Evolutionary conservation across 1,140 invertebrate genomes (phyloP), one percentile per base, ranked within the genome.

Genomic region (Drosophila willistoni): DNA sequence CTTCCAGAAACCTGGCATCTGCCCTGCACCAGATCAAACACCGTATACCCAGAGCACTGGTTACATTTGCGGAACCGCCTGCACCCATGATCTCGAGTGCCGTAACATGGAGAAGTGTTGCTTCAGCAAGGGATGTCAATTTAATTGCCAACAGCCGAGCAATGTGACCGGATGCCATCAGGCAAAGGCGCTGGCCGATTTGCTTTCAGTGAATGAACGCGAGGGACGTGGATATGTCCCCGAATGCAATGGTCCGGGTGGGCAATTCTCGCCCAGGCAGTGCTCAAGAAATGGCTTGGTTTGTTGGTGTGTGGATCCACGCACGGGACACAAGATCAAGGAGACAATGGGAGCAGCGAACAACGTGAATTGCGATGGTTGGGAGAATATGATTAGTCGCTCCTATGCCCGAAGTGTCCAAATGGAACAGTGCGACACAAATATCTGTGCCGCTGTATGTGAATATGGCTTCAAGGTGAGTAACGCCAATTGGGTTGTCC

Each of bases 211-310:
- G 10, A 96, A 95, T 36, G 96, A 97, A 90, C 94, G 95, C 25
- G 95, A 96, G 70, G 96, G 96, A 1, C 94, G 95, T 10, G 96
- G 96, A 2, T 97, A 97, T 82, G 94, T 97, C 36, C 97, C 97
- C 0, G 96, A 97, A 80, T 97, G 97, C 79, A 94, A 93, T 17
- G 93, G 93, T 19, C 93, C 85, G 75, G 94, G 95, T 60, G 96
- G 96, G 0, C 93, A 94, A 22, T 97, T 96, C 83, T 92, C 95
- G 25, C 92, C 94, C 0, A 94, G 93, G 60, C 96, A 97, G 77
- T 97, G 97, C 86, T 97, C 96, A 1, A 93, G 96, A 51, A 97
- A 97, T 90, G 96, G 96, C 14, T 90, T 97, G 1, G 96, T 97
- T 71, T 97, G 97, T 91, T 97, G 97, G 97, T 97, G 97, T 83